Percentiles rank a stretch among this genome's conserved stretches.
Evolutionary conservation across 2,797 vertebrate genomes (phyloP).

Genomic region (Darevskia nairensis): DNA sequence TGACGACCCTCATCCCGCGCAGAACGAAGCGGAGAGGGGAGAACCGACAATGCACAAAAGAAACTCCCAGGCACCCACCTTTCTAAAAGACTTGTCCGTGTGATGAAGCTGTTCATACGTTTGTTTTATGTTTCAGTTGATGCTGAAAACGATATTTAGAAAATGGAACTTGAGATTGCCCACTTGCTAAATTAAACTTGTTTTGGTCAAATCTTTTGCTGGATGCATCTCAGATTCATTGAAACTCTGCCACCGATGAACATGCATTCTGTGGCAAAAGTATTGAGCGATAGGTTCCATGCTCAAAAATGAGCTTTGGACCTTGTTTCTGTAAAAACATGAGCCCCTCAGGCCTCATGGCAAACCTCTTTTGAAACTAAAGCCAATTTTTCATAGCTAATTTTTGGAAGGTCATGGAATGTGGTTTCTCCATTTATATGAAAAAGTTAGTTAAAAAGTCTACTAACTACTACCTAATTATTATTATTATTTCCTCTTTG

Average conservation of each 20-base stretch:
- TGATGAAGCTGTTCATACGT: neutral
- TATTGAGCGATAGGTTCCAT: neutral
- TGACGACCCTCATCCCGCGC: conserved; percentile 45
- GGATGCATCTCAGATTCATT: neutral
- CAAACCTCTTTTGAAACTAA: neutral
- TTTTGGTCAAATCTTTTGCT: neutral
- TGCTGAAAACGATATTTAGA: neutral
- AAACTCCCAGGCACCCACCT: neutral
- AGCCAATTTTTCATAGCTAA: neutral
- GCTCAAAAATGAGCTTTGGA: neutral
- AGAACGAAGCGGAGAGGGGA: conserved; percentile 48
- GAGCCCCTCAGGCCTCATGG: neutral
- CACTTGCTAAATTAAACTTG: neutral
- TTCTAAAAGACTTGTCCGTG: neutral
- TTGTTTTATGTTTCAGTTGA: neutral
- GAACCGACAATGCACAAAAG: neutral
- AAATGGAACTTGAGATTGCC: neutral
- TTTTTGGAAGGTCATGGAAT: neutral
- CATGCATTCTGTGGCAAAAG: neutral
- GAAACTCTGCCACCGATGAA: neutral
- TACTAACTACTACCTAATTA: neutral
- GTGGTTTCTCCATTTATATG: neutral
- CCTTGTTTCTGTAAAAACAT: neutral
- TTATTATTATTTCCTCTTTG: no score
- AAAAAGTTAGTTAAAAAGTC: neutral